A percentile compares a stretch with the other conserved stretches of the same genome.
phyloP scores from a whole-genome alignment of 2,113 vertebrate species.

The Cathartes aura region DNA sequence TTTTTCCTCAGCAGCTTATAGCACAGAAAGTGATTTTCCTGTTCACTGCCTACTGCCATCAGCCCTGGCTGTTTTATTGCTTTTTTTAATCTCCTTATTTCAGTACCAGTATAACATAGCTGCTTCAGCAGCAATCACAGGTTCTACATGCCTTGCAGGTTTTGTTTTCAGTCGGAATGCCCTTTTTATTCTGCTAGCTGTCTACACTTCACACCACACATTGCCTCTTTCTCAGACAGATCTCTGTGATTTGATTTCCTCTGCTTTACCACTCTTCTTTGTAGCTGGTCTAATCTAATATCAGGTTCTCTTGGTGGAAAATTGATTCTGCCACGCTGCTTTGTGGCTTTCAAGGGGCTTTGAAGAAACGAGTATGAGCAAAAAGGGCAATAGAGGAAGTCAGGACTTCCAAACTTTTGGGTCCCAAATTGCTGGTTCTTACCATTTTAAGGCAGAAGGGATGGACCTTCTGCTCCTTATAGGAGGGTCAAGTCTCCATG shows the following conservation, averaged over 20 bases:
- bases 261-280: background rate
- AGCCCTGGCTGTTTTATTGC: background rate
- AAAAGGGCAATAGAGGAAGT: background rate
- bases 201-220: background rate
- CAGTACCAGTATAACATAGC: background rate
- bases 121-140: background rate
- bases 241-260: background rate
- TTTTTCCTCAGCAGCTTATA: background rate
- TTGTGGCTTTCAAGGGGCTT: background rate
- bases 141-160: background rate
- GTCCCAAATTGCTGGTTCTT: background rate
- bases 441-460: background rate
- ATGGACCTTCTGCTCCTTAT: background rate
- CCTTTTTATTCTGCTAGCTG: background rate
- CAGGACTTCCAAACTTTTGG: background rate
- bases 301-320: background rate
- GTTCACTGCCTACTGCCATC: background rate
- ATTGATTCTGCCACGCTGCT: background rate
- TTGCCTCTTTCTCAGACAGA: background rate
- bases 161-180: background rate
- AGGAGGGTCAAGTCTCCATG: background rate
- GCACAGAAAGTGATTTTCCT: constrained; percentile 17
- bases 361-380: background rate
- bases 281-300: background rate
- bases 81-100: background rate